These are phyloP conservation scores for Corynorhinus townsendii DNA, from an alignment of 2,113 vertebrate species.

Conservation along the genomic window DNA sequence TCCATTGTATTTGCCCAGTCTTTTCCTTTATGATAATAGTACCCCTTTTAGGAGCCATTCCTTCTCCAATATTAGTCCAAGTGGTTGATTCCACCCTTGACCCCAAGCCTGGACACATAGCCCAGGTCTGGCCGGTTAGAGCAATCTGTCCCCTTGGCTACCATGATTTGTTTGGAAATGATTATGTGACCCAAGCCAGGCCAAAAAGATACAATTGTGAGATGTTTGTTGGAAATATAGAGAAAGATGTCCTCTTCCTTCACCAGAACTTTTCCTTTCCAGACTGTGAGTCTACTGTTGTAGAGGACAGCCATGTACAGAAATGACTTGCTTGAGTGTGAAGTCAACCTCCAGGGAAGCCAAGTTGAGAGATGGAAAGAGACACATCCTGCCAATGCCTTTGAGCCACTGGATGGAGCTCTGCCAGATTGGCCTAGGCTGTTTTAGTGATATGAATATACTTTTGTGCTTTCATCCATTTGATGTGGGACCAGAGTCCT, in stretches of 20 bases:
- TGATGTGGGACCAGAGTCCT: background rate
- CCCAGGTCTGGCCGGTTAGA: background rate
- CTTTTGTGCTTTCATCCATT: background rate
- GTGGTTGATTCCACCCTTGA: background rate
- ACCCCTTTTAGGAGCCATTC: fast-evolving
- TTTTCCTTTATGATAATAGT: background rate
- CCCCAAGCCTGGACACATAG: background rate
- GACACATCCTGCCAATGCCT: background rate
- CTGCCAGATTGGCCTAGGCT: background rate
- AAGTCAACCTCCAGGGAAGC: background rate
- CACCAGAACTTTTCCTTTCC: background rate
- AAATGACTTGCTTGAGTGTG: background rate
- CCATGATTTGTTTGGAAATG: background rate
- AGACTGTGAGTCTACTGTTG: background rate
- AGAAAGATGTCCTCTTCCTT: background rate
- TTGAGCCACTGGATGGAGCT: fast-evolving
- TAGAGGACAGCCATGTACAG: background rate
- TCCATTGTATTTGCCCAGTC: too few relatives aligned
- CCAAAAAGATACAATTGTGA: background rate
- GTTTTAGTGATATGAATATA: background rate
- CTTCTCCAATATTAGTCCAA: background rate
- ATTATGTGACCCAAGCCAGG: too few relatives aligned
- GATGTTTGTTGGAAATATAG: background rate
- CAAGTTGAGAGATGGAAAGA: background rate
- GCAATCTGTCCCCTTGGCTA: too few relatives aligned